A percentile compares a stretch with the other conserved stretches of the same genome.
phyloP scores from a whole-genome alignment of 2,113 vertebrate species.

The Isurus oxyrinchus region DNA sequence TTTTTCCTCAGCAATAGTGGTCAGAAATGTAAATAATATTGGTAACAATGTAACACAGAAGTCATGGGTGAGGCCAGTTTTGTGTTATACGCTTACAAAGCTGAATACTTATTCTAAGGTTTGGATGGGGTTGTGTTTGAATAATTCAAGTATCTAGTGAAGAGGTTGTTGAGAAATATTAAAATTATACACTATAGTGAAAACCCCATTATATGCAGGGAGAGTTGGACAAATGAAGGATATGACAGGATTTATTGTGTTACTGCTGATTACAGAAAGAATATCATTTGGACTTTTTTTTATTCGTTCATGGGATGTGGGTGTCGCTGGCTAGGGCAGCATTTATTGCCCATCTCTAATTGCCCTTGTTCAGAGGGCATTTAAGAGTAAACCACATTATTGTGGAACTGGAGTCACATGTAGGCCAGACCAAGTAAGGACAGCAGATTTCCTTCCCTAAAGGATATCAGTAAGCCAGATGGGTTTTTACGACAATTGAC shows the following conservation, averaged over 20 bases:
- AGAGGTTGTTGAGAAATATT: background rate
- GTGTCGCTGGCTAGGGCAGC: too few species aligned
- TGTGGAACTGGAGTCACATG: too few species aligned
- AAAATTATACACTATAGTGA: background rate
- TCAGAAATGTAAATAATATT: background rate
- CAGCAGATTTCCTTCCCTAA: too few species aligned
- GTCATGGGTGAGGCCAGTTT: background rate
- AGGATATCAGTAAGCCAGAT: too few species aligned
- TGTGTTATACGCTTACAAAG: background rate
- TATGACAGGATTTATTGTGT: background rate
- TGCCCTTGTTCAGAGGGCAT: too few species aligned
- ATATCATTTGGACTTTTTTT: background rate
- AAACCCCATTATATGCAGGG: background rate
- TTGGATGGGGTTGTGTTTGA: background rate
- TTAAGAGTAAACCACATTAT: too few species aligned
- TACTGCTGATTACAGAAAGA: background rate
- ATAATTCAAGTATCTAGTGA: background rate
- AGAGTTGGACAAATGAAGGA: background rate
- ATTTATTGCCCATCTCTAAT: background rate
- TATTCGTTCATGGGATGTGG: background rate
- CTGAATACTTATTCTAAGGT: background rate
- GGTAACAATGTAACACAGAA: background rate
- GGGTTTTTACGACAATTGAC: too few species aligned
- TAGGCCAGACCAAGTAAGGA: too few species aligned
- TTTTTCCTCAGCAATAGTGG: background rate